Evolutionary conservation across 1,140 invertebrate species (phyloP).

Genomic region (Drosophila mojavensis): DNA sequence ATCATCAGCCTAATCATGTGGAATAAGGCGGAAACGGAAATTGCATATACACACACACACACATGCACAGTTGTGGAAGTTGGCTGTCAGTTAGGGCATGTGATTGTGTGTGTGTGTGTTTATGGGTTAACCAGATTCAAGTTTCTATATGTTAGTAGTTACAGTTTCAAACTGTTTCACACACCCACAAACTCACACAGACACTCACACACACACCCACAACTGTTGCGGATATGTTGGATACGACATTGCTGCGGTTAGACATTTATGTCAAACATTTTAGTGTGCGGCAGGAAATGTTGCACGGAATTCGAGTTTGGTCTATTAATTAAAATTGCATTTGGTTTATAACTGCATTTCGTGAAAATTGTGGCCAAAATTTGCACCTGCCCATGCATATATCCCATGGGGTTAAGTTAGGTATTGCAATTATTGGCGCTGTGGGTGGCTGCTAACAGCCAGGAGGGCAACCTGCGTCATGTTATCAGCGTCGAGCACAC

Average conservation of each 20-base stretch:
- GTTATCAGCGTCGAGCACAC: not conserved
- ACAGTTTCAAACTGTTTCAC: conserved; percentile 4
- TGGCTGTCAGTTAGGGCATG: conserved; percentile 21
- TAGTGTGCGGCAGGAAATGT: not conserved
- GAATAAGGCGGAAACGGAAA: conserved; percentile 79
- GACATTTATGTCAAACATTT: conserved; percentile 33
- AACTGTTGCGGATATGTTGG: conserved; percentile 56
- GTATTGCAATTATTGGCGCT: not conserved
- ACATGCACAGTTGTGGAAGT: conserved; percentile 13
- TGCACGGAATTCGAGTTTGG: conserved; percentile 30
- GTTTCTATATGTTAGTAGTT: conserved; percentile 47
- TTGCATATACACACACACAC: conserved; percentile 52
- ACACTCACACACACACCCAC: not conserved
- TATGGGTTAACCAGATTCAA: conserved; percentile 50
- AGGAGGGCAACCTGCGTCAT: not conserved
- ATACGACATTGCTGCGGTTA: conserved; percentile 74
- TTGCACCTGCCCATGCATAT: conserved; percentile 32
- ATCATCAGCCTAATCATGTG: conserved; percentile 80
- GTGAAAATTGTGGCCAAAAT: conserved; percentile 34
- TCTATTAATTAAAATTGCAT: conserved; percentile 76
- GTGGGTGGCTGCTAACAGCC: too few relatives aligned
- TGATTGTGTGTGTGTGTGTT: conserved; percentile 24
- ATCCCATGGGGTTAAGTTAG: not conserved
- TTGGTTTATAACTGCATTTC: conserved; percentile 40
- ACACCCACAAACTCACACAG: not conserved